Evolutionary conservation across 2,888 invertebrate genomes (phyloP).

Genomic region (Dryomyza anilis): DNA sequence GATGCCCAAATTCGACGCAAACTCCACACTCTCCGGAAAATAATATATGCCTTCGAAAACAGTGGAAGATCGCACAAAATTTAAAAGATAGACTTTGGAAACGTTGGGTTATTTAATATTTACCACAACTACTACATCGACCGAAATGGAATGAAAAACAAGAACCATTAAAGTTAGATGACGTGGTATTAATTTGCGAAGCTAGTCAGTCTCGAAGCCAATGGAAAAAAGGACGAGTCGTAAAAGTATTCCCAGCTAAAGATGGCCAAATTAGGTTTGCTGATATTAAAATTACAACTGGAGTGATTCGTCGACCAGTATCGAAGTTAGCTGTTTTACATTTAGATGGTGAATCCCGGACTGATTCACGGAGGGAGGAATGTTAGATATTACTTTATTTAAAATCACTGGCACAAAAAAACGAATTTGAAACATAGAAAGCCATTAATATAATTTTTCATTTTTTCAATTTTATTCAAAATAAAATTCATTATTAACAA

Average conservation of each 20-base stretch:
- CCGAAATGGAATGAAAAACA: conserved; percentile 28
- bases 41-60: too few relatives aligned
- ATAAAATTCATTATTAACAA: too few relatives aligned
- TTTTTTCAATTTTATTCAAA: too few relatives aligned
- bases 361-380: background rate
- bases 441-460: too few relatives aligned
- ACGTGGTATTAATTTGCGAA: conserved; percentile 28
- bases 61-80: too few relatives aligned
- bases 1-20: conserved; percentile 23
- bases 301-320: conserved; percentile 27
- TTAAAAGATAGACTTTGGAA: conserved; percentile 30
- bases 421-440: too few relatives aligned
- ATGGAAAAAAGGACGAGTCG: conserved; percentile 27
- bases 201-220: conserved; percentile 13
- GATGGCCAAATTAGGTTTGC: conserved; percentile 31
- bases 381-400: too few relatives aligned
- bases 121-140: conserved; percentile 29
- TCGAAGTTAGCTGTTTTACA: conserved; percentile 26
- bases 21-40: background rate
- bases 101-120: conserved; percentile 25
- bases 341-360: conserved; percentile 24
- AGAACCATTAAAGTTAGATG: conserved; percentile 9
- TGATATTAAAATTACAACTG: conserved; percentile 22
- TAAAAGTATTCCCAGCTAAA: conserved; percentile 5
- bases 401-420: too few relatives aligned